Evolutionary conservation across 23 tunicate species (phyloP), one percentile per base, ranked within the genome.

Genomic region (Trididemnum nubilum): DNA sequence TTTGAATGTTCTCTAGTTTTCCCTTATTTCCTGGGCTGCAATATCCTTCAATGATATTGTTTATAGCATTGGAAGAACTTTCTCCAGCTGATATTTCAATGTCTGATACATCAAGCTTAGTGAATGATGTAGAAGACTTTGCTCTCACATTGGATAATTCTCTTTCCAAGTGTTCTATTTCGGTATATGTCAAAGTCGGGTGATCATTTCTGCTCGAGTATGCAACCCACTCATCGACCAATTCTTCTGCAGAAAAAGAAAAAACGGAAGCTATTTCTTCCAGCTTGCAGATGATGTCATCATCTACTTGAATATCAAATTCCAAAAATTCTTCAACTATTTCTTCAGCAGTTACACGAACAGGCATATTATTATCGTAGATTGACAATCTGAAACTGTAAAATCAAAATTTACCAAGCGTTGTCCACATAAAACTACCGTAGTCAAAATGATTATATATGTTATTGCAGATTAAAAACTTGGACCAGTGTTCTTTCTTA

Each of bases 141-240:
- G 85, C 23, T 40, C 44, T 64, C 2, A 39, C 22, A 26, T 33
- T 81, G 3, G 77, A 26, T 5, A 81, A 57, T 44, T 81, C 85
- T 26, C 65, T 64, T 50, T 81, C 85, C 65, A 81, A 35, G 33
- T 64, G 77, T 27, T 49, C 65, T 36, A 81, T 37, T 44, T 67
- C 76, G 5, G 57, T 21, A 65, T 52, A 52, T 37, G 85, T 67
- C 9, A 77, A 31, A 23, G 66, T 15, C 3, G 36, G 36, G 0
- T 84, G 82, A 2, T 77, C 71, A 59, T 89, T 82, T 54, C 86
- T 85, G 58, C 96, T 90, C 49, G 85, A 90, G 49, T 72, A 90
- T 50, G 96, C 96, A 49, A 90, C 61, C 96, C 96, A 90, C 75
- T 90, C 96, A 64, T 90, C 76, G 0, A 85, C 86, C 22, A 90